Evolutionary conservation across 1,140 invertebrate genomes (phyloP), one percentile per base, ranked within the genome.

Genomic region (Mercenaria mercenaria): DNA sequence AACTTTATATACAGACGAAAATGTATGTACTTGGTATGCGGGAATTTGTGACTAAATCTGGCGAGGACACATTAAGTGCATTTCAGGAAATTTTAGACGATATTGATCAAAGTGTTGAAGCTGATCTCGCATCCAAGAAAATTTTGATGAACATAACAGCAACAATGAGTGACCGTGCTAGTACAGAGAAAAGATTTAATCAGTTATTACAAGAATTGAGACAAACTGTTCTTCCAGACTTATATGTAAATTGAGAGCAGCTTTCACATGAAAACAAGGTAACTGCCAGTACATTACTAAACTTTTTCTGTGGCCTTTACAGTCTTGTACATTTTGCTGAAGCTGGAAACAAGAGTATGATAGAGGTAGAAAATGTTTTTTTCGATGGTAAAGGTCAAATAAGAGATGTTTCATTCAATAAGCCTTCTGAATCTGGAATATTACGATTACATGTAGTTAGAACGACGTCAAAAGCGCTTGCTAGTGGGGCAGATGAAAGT

Each of bases 151-250:
- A 77, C 26, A 88, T 88, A 26, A 2, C 72, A 41, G 26, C 83
- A 15, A 91, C 88, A 39, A 90, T 91, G 88, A 86, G 89, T 18
- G 81, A 91, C 64, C 29, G 77, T 41, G 90, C 87, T 20, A 80
- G 80, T 32, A 91, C 90, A 59, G 77, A 91, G n/a, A 77, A 47
- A 72, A 83, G n/a, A 32, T 90, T 82, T 29, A 74, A 89, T 37
- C 11, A 72, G 1, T 32, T 86, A 15, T 72, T 90, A 18, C 11
- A 87, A 34, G 77, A 86, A 20, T 67, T 76, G 18, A 52, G 72
- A 39, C 18, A n/a, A n/a, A 26, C 43, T 18, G 56, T 90, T 4
- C 32, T 81, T 26, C 85, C 84, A 47, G 59, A 88, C 13, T 43
- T 81, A 8, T 2, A 43, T 23, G 56, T 20, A 18, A 76, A 81